Percentiles rank a stretch among this genome's conserved stretches.
phyloP scores from a whole-genome alignment of 2,888 invertebrate species.

The Parapristionchus giblindavisi region DNA sequence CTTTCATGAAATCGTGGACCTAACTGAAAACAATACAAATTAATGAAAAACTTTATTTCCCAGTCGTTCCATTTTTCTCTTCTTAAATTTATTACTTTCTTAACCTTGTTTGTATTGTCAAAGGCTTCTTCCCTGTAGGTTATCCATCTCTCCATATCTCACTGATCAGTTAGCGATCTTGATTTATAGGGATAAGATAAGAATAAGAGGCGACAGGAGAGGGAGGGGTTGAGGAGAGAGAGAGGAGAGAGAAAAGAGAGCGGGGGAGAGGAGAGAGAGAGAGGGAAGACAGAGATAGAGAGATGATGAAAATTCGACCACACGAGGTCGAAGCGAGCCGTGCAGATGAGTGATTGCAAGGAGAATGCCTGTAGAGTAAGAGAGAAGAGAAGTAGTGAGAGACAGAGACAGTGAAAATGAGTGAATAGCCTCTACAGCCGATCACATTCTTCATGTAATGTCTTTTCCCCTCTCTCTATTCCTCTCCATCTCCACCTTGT shows the following conservation, averaged over 20 bases:
- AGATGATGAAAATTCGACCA: no score
- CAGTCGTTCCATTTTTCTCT: background rate
- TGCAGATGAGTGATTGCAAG: constrained; percentile 3
- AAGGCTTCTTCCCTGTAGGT: background rate
- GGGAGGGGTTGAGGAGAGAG: background rate
- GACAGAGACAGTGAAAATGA: no score
- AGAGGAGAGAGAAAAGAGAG: background rate
- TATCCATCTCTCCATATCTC: background rate
- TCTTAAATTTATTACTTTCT: constrained; percentile 11
- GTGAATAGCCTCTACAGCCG: no score
- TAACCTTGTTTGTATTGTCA: background rate
- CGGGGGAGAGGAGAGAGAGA: background rate
- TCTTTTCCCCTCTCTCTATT: constrained; percentile 5
- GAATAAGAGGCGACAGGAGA: no score
- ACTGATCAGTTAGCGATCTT: constrained; percentile 29
- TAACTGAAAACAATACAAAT: background rate
- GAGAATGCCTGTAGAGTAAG: background rate
- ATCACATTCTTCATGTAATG: constrained; percentile 34
- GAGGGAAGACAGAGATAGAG: no score
- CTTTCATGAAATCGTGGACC: no score
- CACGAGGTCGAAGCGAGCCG: constrained; percentile 27
- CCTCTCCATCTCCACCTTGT: constrained; percentile 11
- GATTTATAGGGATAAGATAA: constrained; percentile 28
- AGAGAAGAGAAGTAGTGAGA: background rate
- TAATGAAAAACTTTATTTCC: background rate